Percentiles rank a stretch among this genome's conserved stretches.
phyloP scores from a whole-genome alignment of 2,113 vertebrate genomes.

The Ornithorhynchus anatinus region DNA sequence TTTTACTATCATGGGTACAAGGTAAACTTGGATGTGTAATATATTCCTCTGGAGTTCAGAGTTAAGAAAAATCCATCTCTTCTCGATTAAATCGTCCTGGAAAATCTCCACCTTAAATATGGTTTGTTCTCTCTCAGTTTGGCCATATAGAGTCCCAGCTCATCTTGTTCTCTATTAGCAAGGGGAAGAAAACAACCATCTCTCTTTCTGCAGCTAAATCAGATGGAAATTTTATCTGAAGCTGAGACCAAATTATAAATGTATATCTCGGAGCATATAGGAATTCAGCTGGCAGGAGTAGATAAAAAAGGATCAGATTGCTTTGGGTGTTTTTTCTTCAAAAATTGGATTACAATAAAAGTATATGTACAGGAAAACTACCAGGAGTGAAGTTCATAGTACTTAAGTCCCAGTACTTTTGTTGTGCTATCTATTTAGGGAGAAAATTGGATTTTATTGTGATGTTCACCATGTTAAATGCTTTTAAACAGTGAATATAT shows the following conservation, averaged over 20 bases:
- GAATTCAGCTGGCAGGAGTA: slow-evolving; percentile 27
- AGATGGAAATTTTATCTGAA: slow-evolving; percentile 27
- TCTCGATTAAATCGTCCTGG: slow-evolving; percentile 24
- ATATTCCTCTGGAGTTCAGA: slow-evolving; percentile 10
- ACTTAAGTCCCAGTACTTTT: background rate
- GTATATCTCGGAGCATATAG: background rate
- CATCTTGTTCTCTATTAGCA: slow-evolving; percentile 25
- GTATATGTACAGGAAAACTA: background rate
- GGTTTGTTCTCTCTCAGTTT: slow-evolving; percentile 28
- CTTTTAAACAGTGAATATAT: background rate
- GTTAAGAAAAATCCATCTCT: background rate
- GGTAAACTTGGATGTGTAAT: background rate
- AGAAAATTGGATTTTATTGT: background rate
- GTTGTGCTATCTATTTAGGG: background rate
- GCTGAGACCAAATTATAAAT: slow-evolving; percentile 27
- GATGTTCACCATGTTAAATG: background rate
- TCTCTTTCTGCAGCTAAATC: slow-evolving; percentile 38
- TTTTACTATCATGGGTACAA: background rate
- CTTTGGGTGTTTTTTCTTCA: slow-evolving; percentile 21
- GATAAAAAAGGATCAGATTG: background rate
- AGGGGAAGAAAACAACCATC: slow-evolving; percentile 34
- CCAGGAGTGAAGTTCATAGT: background rate
- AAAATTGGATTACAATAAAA: slow-evolving; percentile 10
- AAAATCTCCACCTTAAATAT: slow-evolving; percentile 15
- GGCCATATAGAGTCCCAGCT: slow-evolving; percentile 15